phyloP scores from a whole-genome alignment of 2,113 vertebrate species.

The Mionectes macconnelli region DNA sequence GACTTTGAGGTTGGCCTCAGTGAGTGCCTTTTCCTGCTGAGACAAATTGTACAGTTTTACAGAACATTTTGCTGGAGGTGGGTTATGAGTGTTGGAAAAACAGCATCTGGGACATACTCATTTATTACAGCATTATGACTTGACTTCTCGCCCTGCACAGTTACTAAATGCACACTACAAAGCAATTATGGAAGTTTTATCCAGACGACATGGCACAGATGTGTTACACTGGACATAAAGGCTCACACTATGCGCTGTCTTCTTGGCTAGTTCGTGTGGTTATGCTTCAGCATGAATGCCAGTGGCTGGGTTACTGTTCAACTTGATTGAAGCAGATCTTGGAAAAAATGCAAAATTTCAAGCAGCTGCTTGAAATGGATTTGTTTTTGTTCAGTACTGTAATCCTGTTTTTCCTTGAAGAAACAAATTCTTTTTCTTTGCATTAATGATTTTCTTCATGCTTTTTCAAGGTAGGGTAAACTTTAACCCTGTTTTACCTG shows the following conservation, averaged over 20 bases:
- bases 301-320: not conserved
- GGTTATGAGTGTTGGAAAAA: not conserved
- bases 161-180: not conserved
- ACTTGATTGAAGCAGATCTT: not conserved
- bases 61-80: not conserved
- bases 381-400: not conserved
- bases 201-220: rapidly evolving
- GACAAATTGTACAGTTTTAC: not conserved
- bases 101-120: not conserved
- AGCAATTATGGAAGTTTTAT: not conserved
- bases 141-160: not conserved
- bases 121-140: not conserved
- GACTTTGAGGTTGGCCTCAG: not conserved
- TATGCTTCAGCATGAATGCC: not conserved
- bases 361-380: not conserved
- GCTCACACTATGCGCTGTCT: not conserved
- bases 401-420: not conserved
- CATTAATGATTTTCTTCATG: not conserved
- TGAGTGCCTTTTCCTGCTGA: not conserved
- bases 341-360: not conserved
- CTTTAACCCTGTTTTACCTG: not conserved
- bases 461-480: not conserved
- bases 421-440: not conserved
- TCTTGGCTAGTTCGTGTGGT: not conserved
- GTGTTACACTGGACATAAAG: not conserved